Base-by-base conservation (phyloP, 2,113 vertebrate genomes). In the Cyrtonyx montezumae region DNA sequence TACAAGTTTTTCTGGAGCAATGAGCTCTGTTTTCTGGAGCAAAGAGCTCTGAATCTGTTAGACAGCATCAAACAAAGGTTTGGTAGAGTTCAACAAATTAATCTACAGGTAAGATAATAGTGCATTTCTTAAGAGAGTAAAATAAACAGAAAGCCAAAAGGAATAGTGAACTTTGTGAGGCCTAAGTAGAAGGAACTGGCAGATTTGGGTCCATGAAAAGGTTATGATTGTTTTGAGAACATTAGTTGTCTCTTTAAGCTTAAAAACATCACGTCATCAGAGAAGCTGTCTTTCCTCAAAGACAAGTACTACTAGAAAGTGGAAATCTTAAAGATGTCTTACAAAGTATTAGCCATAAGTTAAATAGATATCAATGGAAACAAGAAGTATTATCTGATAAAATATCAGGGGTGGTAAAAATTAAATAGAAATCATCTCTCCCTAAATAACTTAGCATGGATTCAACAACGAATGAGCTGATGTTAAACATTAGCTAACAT, bases 141-240 rank as follows among this genome's bases (percentile, higher is more conserved):
- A 88, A 88, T 25, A 6, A 85, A 61, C 4, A 74, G 45, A 65
- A 70, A 86, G 9, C n/a, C 22, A 2, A 0, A 1, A 74, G 65
- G 42, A 91, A 75, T 2, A 66, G 40, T 66, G 87, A 58, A 78
- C 61, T 87, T 75, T 89, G 66, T 49, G 92, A 96, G 91, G 90
- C 20, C 36, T 19, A 40, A 23, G 6, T 58, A 6, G 21, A 8
- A 11, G 30, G 45, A 91, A n/a, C 55, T 67, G 22, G 55, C 25
- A 87, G 13, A 67, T 78, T 84, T 91, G 66, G 32, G 28, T 46
- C 34, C 49, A 37, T 32, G 36, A 59, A 77, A 87, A 49, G 56
- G 10, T 13, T 49, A 19, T 70, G 17, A 55, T 30, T 1, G 0
- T 11, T 20, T 87, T 53, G 26, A 6, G 26, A 25, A 8, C 32